Conservation (phyloP, 2,888 invertebrate species). For the Phortica magna region DNA sequence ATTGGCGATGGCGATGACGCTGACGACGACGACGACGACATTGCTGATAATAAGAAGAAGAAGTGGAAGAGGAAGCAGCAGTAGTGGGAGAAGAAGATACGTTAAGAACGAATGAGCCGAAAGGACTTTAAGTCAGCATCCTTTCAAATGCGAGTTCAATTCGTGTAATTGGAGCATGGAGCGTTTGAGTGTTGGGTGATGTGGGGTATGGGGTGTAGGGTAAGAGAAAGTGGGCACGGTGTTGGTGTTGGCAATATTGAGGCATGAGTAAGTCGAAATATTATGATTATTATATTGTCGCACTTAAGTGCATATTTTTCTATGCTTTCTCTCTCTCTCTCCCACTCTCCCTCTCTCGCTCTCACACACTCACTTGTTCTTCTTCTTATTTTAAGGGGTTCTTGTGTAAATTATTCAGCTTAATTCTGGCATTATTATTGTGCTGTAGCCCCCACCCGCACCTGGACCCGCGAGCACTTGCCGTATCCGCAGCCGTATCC, state of each 20-base stretch:
- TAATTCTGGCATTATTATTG: conserved; percentile 61
- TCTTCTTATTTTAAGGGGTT: conserved; percentile 58
- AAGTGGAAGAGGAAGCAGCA: neutral
- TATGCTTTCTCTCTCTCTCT: neutral
- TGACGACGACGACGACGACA: neutral
- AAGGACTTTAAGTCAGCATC: neutral
- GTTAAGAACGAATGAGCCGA: no score
- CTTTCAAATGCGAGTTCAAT: neutral
- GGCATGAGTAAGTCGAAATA: conserved; percentile 8
- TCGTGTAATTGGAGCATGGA: conserved; percentile 10
- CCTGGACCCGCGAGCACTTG: no score
- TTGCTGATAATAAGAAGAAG: neutral
- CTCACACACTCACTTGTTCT: neutral
- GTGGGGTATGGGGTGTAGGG: no score
- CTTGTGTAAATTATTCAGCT: conserved; percentile 70
- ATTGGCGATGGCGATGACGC: neutral
- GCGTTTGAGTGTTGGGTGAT: neutral
- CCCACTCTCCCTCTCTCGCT: neutral
- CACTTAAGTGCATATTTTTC: conserved; percentile 55
- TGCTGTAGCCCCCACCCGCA: no score
- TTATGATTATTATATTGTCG: conserved; percentile 46
- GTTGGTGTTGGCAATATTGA: neutral
- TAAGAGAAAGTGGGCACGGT: neutral
- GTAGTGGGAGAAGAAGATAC: no score
- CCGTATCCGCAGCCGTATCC: conserved; percentile 21